phyloP scores from a whole-genome alignment of 2,113 vertebrate genomes.

The Hemibagrus wyckioides region DNA sequence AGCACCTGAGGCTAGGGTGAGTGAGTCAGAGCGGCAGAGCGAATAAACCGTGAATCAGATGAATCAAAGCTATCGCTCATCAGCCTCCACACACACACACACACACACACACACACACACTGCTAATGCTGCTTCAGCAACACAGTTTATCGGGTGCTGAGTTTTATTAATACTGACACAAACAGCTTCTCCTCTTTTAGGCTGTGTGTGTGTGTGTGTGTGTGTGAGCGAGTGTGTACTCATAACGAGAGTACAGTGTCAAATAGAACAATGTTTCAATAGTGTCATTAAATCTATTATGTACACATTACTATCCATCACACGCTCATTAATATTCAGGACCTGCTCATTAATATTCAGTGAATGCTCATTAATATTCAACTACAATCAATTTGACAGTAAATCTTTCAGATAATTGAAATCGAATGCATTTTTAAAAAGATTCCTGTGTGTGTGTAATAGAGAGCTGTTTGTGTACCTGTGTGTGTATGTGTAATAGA shows the following conservation, averaged over 20 bases:
- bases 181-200: slow-evolving; percentile 13
- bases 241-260: background rate
- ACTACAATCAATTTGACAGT: background rate
- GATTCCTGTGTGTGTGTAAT: background rate
- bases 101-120: slow-evolving; percentile 46
- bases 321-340: background rate
- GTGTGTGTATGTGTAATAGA: background rate
- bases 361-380: background rate
- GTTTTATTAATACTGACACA: slow-evolving; percentile 26
- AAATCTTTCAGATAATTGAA: background rate
- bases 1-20: slow-evolving; percentile 34
- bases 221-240: background rate
- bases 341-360: background rate
- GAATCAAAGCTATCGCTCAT: slow-evolving; percentile 43
- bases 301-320: background rate
- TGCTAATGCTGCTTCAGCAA: background rate
- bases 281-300: background rate
- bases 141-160: background rate
- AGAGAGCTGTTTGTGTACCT: background rate
- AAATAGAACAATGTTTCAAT: background rate
- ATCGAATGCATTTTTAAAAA: background rate
- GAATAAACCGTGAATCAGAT: slow-evolving; percentile 41
- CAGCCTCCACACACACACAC: slow-evolving; percentile 23
- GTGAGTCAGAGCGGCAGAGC: slow-evolving; percentile 18
- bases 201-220: slow-evolving; percentile 32